These are phyloP conservation scores for Slavum lentiscoides DNA, from an alignment of 2,888 invertebrate species.

Conservation along the genomic window DNA sequence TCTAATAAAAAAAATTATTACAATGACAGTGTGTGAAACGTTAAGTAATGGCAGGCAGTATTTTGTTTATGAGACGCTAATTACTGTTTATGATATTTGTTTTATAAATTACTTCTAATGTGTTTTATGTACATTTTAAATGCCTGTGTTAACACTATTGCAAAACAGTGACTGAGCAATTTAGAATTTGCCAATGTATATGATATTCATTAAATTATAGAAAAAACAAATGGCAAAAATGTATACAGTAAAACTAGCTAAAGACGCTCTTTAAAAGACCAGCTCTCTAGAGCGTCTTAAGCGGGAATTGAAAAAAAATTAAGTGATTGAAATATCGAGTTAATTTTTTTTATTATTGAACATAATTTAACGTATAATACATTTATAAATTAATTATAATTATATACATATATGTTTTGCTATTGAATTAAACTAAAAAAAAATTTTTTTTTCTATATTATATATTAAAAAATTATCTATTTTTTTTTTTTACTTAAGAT, in stretches of 20 bases:
- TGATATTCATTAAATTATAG: no score
- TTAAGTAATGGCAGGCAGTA: not conserved
- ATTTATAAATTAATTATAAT: not conserved
- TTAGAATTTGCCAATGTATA: no score
- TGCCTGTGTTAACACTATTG: no score
- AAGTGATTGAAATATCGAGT: not conserved
- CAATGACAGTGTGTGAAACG: no score
- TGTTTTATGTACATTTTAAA: not conserved
- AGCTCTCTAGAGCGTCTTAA: not conserved
- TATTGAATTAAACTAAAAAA: not conserved
- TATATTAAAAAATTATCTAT: not conserved
- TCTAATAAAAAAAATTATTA: no score
- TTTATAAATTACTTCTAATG: not conserved
- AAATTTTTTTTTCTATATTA: not conserved
- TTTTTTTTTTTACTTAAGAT: not conserved
- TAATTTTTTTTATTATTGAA: not conserved
- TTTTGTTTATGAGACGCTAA: not conserved
- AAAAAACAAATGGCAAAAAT: no score
- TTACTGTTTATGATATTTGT: not conserved
- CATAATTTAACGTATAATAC: not conserved
- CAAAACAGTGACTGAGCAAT: no score
- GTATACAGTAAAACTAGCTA: slow-evolving; percentile 7
- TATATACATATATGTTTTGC: not conserved
- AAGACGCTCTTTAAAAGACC: slow-evolving; percentile 5
- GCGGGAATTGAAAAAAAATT: no score